Evolutionary conservation across 2,888 invertebrate species (phyloP).

Genomic region (Patella depressa): DNA sequence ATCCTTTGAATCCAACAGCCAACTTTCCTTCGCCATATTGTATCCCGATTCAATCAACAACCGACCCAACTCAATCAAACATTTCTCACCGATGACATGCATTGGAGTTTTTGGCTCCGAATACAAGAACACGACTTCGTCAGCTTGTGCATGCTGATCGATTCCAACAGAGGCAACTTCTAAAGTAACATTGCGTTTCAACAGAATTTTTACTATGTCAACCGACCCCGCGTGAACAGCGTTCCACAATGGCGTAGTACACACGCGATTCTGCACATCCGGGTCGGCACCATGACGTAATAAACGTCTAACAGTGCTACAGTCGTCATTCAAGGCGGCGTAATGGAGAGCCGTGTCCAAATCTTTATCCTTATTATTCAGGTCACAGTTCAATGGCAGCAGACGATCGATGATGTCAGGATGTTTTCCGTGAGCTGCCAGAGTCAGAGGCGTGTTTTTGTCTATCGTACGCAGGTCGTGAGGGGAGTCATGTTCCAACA

Average conservation of each 20-base stretch:
- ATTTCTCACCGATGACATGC: conserved; percentile 49
- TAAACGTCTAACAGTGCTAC: conserved; percentile 46
- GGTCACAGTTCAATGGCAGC: conserved; percentile 52
- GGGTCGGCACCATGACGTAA: conserved; percentile 60
- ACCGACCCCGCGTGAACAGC: conserved; percentile 51
- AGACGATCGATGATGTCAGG: conserved; percentile 47
- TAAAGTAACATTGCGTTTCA: conserved; percentile 53
- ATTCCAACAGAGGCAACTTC: conserved; percentile 50
- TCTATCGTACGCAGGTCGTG: conserved; percentile 54
- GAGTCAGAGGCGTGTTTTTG: conserved; percentile 58
- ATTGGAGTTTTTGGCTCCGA: conserved; percentile 50
- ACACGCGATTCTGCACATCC: conserved; percentile 45
- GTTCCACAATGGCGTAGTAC: conserved; percentile 63
- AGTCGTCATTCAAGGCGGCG: conserved; percentile 59
- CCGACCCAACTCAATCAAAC: conserved; percentile 38
- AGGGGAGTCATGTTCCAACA: conserved; percentile 48
- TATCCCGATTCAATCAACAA: conserved; percentile 54
- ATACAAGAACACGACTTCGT: conserved; percentile 46
- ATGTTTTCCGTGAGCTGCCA: conserved; percentile 60
- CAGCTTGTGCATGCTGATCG: conserved; percentile 55
- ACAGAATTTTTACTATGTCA: conserved; percentile 47
- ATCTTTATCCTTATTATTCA: conserved; percentile 64
- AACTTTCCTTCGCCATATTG: conserved; percentile 48
- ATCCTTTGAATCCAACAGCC: conserved; percentile 44
- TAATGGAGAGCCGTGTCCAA: conserved; percentile 61